Conservation (phyloP, 2,888 invertebrate genomes). For the Ophraella communa region DNA sequence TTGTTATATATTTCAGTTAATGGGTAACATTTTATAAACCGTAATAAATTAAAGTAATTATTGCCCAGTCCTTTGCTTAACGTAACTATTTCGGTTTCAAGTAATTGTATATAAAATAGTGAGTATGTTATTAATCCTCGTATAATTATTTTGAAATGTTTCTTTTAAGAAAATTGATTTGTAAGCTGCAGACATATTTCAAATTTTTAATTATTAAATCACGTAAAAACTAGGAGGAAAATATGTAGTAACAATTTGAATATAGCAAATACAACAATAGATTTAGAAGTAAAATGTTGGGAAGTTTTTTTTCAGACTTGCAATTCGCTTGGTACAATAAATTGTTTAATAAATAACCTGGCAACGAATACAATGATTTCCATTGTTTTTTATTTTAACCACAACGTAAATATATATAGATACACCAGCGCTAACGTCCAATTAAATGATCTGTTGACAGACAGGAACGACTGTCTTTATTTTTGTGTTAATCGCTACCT, state of each 20-base stretch:
- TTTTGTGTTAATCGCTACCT: neutral
- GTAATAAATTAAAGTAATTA: conserved; percentile 9
- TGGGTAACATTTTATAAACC: conserved; percentile 12
- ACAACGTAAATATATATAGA: neutral
- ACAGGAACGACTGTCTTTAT: neutral
- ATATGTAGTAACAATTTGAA: no score
- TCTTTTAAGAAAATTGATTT: no score
- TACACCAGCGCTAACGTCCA: neutral
- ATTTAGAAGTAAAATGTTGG: neutral
- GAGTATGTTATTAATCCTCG: neutral
- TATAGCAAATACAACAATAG: no score
- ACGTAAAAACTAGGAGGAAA: no score
- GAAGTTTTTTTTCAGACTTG: neutral
- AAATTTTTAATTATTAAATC: no score
- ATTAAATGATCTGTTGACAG: neutral
- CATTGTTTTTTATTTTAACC: neutral
- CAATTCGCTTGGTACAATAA: neutral
- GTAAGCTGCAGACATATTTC: no score
- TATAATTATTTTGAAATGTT: neutral
- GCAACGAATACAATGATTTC: conserved; percentile 7
- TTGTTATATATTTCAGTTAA: conserved; percentile 14
- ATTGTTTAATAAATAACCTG: neutral
- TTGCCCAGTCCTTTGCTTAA: neutral
- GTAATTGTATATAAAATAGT: neutral
- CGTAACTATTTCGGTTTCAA: neutral